phyloP scores from a whole-genome alignment of 2,888 invertebrate species.

The Conops quadrifasciatus region DNA sequence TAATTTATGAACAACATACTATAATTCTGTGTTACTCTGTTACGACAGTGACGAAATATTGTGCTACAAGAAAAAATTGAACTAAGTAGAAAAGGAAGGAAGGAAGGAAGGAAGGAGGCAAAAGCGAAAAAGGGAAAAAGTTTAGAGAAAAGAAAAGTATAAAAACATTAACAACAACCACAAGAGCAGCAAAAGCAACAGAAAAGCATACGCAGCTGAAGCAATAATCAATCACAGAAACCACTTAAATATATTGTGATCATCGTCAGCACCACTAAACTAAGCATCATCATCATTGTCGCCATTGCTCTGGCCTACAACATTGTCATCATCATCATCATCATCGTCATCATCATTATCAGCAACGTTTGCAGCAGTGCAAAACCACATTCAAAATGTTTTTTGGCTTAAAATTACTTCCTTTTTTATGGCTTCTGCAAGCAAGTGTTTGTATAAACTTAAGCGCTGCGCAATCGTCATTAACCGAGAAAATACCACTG shows the following conservation, averaged over 20 bases:
- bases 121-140: no score
- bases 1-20: no score
- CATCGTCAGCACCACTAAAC: no score
- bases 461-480: conserved; percentile 62
- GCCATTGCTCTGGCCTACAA: neutral
- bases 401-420: conserved; percentile 57
- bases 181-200: conserved; percentile 22
- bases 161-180: neutral
- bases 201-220: neutral
- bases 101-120: no score
- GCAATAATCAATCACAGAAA: no score
- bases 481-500: conserved; percentile 66
- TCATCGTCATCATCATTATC: neutral
- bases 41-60: no score
- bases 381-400: conserved; percentile 56
- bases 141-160: no score
- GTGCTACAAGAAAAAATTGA: no score
- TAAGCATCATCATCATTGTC: neutral
- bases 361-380: conserved; percentile 37
- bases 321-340: neutral
- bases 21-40: no score
- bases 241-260: no score
- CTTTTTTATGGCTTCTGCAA: conserved; percentile 58
- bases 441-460: conserved; percentile 53
- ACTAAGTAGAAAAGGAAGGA: no score